A percentile compares a stretch with the other conserved stretches of the same genome.
These are phyloP conservation scores for Nesogale talazaci DNA, from an alignment of 2,113 vertebrate species.

Conservation along the genomic window DNA sequence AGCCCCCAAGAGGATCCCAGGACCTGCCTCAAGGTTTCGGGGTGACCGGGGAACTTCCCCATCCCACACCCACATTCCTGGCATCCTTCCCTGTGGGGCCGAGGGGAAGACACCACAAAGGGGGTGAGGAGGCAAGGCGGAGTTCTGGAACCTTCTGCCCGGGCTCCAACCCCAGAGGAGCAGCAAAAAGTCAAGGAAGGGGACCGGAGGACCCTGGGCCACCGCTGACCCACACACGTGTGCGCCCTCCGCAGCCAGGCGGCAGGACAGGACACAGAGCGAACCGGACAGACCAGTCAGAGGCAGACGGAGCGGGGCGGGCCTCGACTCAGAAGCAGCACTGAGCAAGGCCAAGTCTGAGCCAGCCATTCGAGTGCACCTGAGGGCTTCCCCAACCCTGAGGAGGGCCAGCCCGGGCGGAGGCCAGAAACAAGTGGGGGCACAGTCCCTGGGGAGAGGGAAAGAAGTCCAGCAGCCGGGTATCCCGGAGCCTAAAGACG, in stretches of 20 bases:
- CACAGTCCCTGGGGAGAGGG: background rate
- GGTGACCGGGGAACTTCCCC: background rate
- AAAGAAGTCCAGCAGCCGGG: too few species aligned
- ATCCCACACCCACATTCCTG: background rate
- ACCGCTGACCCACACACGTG: rapidly evolving
- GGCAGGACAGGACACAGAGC: background rate
- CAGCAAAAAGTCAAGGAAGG: background rate
- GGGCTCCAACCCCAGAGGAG: background rate
- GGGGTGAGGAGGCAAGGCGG: background rate
- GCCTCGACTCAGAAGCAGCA: background rate
- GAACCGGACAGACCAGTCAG: background rate
- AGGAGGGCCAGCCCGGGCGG: background rate
- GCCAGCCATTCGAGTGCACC: too few species aligned
- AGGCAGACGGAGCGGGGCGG: background rate
- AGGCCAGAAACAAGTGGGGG: background rate
- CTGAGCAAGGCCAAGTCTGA: background rate
- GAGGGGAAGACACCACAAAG: background rate
- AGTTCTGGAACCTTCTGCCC: background rate
- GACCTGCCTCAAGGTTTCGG: background rate
- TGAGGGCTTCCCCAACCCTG: background rate
- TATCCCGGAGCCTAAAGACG: background rate
- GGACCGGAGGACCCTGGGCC: background rate
- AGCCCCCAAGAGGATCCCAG: background rate
- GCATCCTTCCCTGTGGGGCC: background rate
- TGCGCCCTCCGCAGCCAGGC: background rate